Evolutionary conservation across 2,888 invertebrate species (phyloP).

Genomic region (Peribatodes rhomboidaria): DNA sequence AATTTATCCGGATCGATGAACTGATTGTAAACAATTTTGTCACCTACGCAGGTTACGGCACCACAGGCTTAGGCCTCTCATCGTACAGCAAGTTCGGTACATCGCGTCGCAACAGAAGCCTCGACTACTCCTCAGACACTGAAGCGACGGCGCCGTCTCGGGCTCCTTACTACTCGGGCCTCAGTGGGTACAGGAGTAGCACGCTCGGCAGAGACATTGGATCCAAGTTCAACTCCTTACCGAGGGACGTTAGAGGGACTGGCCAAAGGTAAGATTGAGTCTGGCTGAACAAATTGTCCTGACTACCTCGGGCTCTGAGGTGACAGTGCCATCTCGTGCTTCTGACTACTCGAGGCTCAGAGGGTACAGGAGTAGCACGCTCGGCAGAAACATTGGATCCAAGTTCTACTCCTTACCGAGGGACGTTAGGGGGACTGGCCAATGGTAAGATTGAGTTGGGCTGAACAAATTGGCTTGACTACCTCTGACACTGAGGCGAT

Average conservation of each 20-base stretch:
- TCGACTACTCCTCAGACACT: slow-evolving; percentile 98
- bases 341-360: slow-evolving; percentile 91
- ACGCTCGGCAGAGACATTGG: slow-evolving; percentile 87
- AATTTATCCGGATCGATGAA: too few relatives aligned
- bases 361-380: slow-evolving; percentile 81
- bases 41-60: slow-evolving; percentile 63
- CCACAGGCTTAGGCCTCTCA: slow-evolving; percentile 74
- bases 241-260: slow-evolving; percentile 88
- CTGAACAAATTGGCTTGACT: too few relatives aligned
- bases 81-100: slow-evolving; percentile 87
- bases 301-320: slow-evolving; percentile 98
- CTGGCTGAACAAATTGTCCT: too few relatives aligned
- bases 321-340: slow-evolving; percentile 91
- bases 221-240: slow-evolving; percentile 91
- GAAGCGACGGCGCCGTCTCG: slow-evolving; percentile 95
- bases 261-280: too few relatives aligned
- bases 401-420: slow-evolving; percentile 92
- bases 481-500: slow-evolving; percentile 98
- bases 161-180: slow-evolving; percentile 90
- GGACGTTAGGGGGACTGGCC: slow-evolving; percentile 87
- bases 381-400: slow-evolving; percentile 87
- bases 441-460: too few relatives aligned
- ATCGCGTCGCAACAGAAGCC: slow-evolving; percentile 91
- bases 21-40: neutral
- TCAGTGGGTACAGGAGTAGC: slow-evolving; percentile 81